A percentile compares a stretch with the other conserved stretches of the same genome.
Evolutionary conservation across 1,140 invertebrate species (phyloP).

Genomic region (Drosophila orosa): DNA sequence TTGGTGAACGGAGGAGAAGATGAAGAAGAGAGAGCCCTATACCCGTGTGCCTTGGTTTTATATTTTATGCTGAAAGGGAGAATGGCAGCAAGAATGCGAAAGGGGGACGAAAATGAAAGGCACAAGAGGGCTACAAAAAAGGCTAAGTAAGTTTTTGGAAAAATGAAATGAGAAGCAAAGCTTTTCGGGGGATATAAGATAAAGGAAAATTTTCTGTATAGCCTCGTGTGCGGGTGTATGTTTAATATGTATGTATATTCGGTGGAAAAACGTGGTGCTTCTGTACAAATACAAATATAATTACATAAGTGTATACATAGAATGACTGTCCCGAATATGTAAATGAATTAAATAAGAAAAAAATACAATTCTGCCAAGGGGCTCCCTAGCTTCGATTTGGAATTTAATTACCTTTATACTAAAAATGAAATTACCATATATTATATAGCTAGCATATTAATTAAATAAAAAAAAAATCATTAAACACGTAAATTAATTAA

Average conservation of each 20-base stretch:
- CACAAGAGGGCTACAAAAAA: slow-evolving; percentile 52
- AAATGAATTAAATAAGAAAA: background rate
- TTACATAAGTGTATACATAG: too few species aligned
- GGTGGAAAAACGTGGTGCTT: background rate
- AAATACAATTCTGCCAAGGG: background rate
- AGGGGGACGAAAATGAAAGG: slow-evolving; percentile 25
- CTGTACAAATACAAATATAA: background rate
- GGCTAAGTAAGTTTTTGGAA: slow-evolving; percentile 57
- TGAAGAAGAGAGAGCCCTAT: slow-evolving; percentile 11
- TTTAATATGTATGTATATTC: background rate
- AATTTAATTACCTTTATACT: too few species aligned
- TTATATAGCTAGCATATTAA: too few species aligned
- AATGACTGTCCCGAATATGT: background rate
- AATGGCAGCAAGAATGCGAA: slow-evolving; percentile 29
- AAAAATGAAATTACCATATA: too few species aligned
- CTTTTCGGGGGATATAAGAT: slow-evolving; percentile 56
- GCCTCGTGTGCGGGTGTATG: slow-evolving; percentile 1
- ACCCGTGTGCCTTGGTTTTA: slow-evolving; percentile 20
- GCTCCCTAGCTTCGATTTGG: too few species aligned
- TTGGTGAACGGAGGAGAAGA: background rate
- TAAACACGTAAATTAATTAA: too few species aligned
- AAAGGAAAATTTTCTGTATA: slow-evolving; percentile 50
- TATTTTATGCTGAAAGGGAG: slow-evolving; percentile 25
- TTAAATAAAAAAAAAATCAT: too few species aligned
- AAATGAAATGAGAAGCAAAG: slow-evolving; percentile 33